A percentile compares a stretch with the other conserved stretches of the same genome.
Conservation (phyloP, 1,140 invertebrate genomes). For the Euwallacea similis region DNA sequence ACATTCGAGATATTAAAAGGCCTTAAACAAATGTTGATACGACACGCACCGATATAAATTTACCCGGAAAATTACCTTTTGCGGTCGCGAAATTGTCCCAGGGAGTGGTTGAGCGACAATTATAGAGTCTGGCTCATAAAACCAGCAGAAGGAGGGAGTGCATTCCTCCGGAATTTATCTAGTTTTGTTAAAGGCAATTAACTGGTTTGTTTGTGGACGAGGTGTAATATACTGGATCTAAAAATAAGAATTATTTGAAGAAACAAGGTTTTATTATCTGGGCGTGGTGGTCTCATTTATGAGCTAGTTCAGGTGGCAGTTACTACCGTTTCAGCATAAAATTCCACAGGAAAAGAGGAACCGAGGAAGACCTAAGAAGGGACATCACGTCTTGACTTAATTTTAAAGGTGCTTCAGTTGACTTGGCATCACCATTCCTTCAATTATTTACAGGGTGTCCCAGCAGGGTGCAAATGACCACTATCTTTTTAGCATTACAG, state of each 20-base stretch:
- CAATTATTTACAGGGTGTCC: no score
- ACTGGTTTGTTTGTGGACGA: neutral
- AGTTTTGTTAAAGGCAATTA: slow-evolving; percentile 3
- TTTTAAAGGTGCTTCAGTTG: no score
- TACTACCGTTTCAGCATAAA: no score
- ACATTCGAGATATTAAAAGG: slow-evolving; percentile 11
- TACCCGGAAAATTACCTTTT: slow-evolving; percentile 14
- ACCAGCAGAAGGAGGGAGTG: neutral
- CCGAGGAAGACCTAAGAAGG: no score
- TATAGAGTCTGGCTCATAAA: slow-evolving; percentile 3
- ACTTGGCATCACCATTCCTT: no score
- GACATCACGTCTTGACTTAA: no score
- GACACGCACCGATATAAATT: slow-evolving; percentile 20
- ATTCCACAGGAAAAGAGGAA: no score
- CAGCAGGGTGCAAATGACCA: no score
- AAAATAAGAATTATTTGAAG: slow-evolving; percentile 6
- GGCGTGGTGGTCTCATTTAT: no score
- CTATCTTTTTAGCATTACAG: no score
- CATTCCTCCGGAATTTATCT: neutral
- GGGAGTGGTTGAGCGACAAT: slow-evolving; percentile 16
- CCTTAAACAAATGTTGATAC: slow-evolving; percentile 24
- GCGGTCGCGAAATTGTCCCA: slow-evolving; percentile 1
- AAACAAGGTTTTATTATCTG: no score
- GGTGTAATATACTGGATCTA: slow-evolving; percentile 8
- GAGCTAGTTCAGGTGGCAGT: no score